These are phyloP conservation scores for Lycocerus yunnanus DNA, from an alignment of 2,888 invertebrate genomes.

Conservation along the genomic window DNA sequence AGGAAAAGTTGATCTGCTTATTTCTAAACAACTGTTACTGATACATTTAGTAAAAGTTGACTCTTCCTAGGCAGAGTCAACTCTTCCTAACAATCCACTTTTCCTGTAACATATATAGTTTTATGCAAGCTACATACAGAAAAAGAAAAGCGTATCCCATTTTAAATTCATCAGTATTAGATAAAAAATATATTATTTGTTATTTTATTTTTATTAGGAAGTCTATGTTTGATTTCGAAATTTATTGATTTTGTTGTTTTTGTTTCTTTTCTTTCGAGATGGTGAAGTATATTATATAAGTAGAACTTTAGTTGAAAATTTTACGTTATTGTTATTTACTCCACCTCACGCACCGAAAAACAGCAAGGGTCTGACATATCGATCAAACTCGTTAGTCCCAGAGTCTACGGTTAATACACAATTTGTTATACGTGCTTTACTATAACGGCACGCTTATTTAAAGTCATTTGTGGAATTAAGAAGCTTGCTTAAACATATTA, in stretches of 20 bases:
- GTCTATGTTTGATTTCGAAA: conserved; percentile 18
- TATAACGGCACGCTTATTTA: conserved; percentile 25
- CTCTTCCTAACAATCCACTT: no score
- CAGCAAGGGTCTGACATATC: conserved; percentile 39
- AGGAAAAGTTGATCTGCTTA: no score
- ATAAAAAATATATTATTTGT: no score
- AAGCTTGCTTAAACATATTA: conserved; percentile 23
- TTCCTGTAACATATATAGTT: no score
- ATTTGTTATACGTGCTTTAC: conserved; percentile 30
- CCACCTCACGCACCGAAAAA: conserved; percentile 41
- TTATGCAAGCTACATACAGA: background rate
- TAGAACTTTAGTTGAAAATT: conserved; percentile 32
- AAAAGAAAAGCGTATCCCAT: background rate
- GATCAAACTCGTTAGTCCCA: conserved; percentile 32
- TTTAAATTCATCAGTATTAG: conserved; percentile 5
- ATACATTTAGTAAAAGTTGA: no score
- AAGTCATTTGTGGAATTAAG: conserved; percentile 28
- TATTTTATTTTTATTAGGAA: conserved; percentile 15
- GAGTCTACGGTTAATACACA: conserved; percentile 25
- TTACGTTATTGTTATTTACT: conserved; percentile 43
- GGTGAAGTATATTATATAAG: conserved; percentile 15
- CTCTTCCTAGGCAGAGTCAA: no score
- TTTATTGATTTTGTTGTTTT: conserved; percentile 17
- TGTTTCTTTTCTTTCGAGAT: conserved; percentile 7
- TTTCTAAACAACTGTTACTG: no score